Percentiles rank a stretch among this genome's conserved stretches.
Conservation (phyloP, 1,140 invertebrate species). For the Drosophila mauritiana region DNA sequence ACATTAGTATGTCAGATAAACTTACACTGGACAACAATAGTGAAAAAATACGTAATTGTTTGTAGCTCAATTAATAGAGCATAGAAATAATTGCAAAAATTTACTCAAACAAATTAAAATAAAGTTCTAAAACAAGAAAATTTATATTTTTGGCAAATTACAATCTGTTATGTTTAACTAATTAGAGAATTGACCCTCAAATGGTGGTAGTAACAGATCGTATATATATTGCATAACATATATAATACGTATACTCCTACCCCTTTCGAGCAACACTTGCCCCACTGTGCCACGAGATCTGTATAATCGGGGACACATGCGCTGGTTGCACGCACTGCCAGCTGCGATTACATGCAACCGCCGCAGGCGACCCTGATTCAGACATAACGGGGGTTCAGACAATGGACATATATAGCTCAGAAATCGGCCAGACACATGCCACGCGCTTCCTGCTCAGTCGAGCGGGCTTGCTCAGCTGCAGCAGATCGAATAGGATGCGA, state of each 20-base stretch:
- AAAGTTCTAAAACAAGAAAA: too few relatives aligned
- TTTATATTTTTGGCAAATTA: too few relatives aligned
- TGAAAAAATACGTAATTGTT: too few relatives aligned
- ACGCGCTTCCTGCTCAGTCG: constrained; percentile 54
- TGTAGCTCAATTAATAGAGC: too few relatives aligned
- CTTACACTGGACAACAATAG: background rate
- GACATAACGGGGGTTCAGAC: constrained; percentile 37
- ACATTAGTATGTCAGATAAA: background rate
- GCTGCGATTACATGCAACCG: constrained; percentile 44
- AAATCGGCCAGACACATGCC: constrained; percentile 38
- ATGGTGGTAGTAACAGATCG: too few relatives aligned
- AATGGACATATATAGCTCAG: constrained; percentile 26
- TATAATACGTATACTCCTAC: too few relatives aligned
- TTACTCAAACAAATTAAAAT: too few relatives aligned
- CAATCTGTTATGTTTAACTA: too few relatives aligned
- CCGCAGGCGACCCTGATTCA: constrained; percentile 40
- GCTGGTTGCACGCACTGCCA: constrained; percentile 28
- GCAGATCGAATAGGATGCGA: constrained; percentile 31
- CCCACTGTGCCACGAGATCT: constrained; percentile 45
- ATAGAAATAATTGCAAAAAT: too few relatives aligned
- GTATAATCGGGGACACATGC: constrained; percentile 26
- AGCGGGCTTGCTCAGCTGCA: constrained; percentile 13
- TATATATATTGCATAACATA: too few relatives aligned
- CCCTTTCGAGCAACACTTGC: rapidly evolving
- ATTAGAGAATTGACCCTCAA: too few relatives aligned